Evolutionary conservation across 2,797 vertebrate species (phyloP), one percentile per base, ranked within the genome.

Genomic region (Leptodactylus fallax): DNA sequence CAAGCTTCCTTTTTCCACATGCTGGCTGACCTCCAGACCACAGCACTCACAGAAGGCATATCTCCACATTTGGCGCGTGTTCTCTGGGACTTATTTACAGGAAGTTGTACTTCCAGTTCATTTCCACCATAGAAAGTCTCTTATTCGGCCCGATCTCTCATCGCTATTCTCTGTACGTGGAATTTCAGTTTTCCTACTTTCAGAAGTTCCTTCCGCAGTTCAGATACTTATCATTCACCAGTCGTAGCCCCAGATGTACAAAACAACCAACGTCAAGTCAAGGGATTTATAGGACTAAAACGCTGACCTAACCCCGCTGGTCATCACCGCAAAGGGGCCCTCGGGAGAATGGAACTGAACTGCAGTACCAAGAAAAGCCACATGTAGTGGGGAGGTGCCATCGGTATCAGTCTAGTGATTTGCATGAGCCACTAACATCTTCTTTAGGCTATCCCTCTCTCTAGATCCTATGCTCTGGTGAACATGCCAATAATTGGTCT

Each of bases 21-120:
- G 63, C 63, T 82, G 81, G 61, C 61, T 27, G 81, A 55, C 14
- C 47, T 69, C 63, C 61, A 67, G 53, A 65, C 80, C 61, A 27
- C 21, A 81, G 14, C 23, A 60, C n/a, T 81, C 14, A 21, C 21
- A 69, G n/a, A 82, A 69, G 16, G 47, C 49, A 53, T 82, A 53
- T 69, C 61, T 36, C 36, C 19, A 61, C 79, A 60, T 60, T 47
- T 47, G 17, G 61, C 80, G 3, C 14, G 6, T 14, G 5, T 25
- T 65, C 45, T 67, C 61, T n/a, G 65, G 61, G 67, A 69, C 13
- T 69, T 51, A 63, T 82, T 53, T 69, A 27, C 47, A 27, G 61
- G 61, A 67, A 82, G 81, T 27, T 69, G n/a, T 25, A 17, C 47
- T 69, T 69, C 61, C 47, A 69, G 47, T 25, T 69, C 3, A 82